phyloP scores from a whole-genome alignment of 2,888 invertebrate species.

The Cerceris ruficornis region DNA sequence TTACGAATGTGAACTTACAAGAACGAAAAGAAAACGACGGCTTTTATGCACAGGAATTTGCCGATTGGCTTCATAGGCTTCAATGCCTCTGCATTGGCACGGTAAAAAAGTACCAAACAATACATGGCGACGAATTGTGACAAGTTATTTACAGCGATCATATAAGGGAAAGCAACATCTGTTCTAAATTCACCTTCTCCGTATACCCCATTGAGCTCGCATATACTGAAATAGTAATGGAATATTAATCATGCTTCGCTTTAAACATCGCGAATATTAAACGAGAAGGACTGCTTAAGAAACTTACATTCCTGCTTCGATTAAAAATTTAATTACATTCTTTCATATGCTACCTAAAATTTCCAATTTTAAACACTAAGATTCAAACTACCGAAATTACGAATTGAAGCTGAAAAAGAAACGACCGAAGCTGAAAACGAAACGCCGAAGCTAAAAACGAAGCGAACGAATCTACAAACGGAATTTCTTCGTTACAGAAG shows the following conservation, averaged over 20 bases:
- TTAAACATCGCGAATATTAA: neutral
- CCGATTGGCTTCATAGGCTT: slow-evolving; percentile 96
- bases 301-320: no score
- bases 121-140: slow-evolving; percentile 99
- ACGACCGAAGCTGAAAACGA: no score
- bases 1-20: slow-evolving; percentile 88
- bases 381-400: no score
- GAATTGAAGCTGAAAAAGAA: no score
- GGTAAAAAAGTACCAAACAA: slow-evolving; percentile 96
- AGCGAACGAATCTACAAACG: neutral
- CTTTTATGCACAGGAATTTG: slow-evolving; percentile 98
- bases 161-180: slow-evolving; percentile 93
- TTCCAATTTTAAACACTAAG: no score
- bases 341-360: no score
- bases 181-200: slow-evolving; percentile 95
- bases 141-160: slow-evolving; percentile 93
- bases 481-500: neutral
- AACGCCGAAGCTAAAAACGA: no score
- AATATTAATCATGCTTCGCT: neutral
- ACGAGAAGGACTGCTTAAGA: no score
- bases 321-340: no score
- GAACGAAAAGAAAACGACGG: slow-evolving; percentile 98
- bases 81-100: slow-evolving; percentile 92
- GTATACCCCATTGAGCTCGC: slow-evolving; percentile 92
- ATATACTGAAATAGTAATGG: slow-evolving; percentile 85